Percentiles rank a stretch among this genome's conserved stretches.
phyloP scores from a whole-genome alignment of 1,140 invertebrate genomes.

The Drosophila ficusphila region DNA sequence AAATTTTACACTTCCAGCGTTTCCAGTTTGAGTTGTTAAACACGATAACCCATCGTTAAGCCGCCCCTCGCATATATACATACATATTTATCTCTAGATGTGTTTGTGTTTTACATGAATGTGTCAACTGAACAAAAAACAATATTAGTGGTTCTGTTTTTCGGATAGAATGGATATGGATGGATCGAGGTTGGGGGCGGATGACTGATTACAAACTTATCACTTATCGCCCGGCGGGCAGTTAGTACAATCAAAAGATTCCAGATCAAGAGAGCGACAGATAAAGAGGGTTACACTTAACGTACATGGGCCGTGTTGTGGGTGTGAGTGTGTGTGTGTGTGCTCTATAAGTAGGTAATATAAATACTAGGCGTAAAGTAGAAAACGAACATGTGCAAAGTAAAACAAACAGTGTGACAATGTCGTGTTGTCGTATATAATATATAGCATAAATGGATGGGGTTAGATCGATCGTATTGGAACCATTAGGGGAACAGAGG shows the following conservation, averaged over 20 bases:
- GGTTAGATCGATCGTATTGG: slow-evolving; percentile 73
- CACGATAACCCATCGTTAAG: slow-evolving; percentile 40
- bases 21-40: slow-evolving; percentile 44
- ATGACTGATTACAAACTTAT: slow-evolving; percentile 62
- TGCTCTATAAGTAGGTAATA: slow-evolving; percentile 51
- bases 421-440: slow-evolving; percentile 51
- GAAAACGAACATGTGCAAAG: slow-evolving; percentile 63
- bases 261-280: slow-evolving; percentile 52
- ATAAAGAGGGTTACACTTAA: slow-evolving; percentile 60
- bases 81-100: slow-evolving; percentile 46
- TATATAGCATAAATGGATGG: slow-evolving; percentile 56
- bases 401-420: slow-evolving; percentile 67
- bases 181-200: slow-evolving; percentile 29
- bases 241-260: slow-evolving; percentile 71
- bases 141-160: slow-evolving; percentile 46
- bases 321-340: slow-evolving; percentile 27
- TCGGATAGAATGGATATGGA: slow-evolving; percentile 3
- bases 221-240: slow-evolving; percentile 44
- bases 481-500: slow-evolving; percentile 67
- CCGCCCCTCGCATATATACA: slow-evolving; percentile 39
- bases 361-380: slow-evolving; percentile 54
- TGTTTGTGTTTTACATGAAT: slow-evolving; percentile 42
- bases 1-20: slow-evolving; percentile 39
- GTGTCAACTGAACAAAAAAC: slow-evolving; percentile 54
- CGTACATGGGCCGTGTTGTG: slow-evolving; percentile 48